phyloP scores from a whole-genome alignment of 2,797 vertebrate species.

The Sebastes iracundus region DNA sequence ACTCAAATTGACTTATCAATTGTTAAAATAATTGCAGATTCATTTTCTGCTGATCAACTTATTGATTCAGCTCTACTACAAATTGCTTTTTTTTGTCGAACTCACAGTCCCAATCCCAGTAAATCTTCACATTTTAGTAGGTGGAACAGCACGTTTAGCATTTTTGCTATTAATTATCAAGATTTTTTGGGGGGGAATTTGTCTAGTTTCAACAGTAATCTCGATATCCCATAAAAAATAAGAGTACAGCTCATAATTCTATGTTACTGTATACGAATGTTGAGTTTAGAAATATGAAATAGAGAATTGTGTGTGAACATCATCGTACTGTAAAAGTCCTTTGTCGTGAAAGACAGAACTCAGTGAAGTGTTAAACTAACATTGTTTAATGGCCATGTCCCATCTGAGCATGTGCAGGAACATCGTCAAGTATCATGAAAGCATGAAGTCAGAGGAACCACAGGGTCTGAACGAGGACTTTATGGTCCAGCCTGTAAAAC shows the following conservation, averaged over 20 bases:
- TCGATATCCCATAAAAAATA: neutral
- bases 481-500: slow-evolving; percentile 20
- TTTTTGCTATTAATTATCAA: neutral
- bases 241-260: neutral
- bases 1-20: neutral
- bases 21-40: no score
- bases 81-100: no score
- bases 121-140: neutral
- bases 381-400: neutral
- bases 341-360: neutral
- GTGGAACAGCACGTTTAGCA: neutral
- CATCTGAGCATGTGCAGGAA: slow-evolving; percentile 32
- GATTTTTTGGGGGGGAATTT: neutral
- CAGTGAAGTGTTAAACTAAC: neutral
- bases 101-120: no score
- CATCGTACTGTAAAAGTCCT: neutral
- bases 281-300: no score
- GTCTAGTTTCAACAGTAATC: neutral
- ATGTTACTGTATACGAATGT: no score
- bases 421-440: slow-evolving; percentile 2
- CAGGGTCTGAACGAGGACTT: slow-evolving; percentile 16
- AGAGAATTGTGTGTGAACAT: accelerated
- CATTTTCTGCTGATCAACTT: no score
- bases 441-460: slow-evolving; percentile 8
- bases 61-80: no score